Evolutionary conservation across 2,113 vertebrate genomes (phyloP).

Genomic region (Anarrhichthys ocellatus): DNA sequence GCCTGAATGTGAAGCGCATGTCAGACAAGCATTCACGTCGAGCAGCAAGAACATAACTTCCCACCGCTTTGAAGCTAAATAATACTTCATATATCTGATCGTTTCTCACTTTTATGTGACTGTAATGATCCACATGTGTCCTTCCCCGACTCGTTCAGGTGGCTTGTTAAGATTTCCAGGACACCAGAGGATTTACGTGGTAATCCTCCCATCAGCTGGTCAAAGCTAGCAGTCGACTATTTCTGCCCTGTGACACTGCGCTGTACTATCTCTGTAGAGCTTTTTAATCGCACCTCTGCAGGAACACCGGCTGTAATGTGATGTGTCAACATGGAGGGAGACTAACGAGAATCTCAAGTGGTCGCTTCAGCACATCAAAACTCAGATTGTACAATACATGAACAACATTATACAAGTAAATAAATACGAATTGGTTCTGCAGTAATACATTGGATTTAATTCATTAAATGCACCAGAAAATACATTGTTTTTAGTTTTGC

Average conservation of each 20-base stretch:
- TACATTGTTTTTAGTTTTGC: no score
- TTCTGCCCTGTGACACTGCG: conserved; percentile 29
- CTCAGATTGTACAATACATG: background rate
- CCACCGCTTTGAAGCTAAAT: background rate
- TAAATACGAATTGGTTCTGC: background rate
- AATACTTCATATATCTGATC: no score
- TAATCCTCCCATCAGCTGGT: conserved; percentile 68
- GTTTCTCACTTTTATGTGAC: background rate
- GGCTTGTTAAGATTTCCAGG: conserved; percentile 68
- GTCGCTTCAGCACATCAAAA: background rate
- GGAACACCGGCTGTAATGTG: background rate
- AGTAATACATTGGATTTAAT: no score
- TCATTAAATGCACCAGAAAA: no score
- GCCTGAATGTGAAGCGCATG: background rate
- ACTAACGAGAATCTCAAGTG: background rate
- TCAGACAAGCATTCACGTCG: background rate
- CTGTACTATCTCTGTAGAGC: conserved; percentile 2
- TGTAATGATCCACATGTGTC: background rate
- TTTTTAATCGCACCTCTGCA: background rate
- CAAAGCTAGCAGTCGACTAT: conserved; percentile 35
- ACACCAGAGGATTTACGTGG: conserved; percentile 63
- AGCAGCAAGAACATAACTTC: background rate
- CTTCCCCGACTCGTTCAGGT: conserved; percentile 44
- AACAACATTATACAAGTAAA: background rate
- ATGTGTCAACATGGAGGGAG: background rate